A percentile compares a stretch with the other conserved stretches of the same genome.
These are phyloP conservation scores for Beaufortia kweichowensis DNA, from an alignment of 2,113 vertebrate species.

Conservation along the genomic window DNA sequence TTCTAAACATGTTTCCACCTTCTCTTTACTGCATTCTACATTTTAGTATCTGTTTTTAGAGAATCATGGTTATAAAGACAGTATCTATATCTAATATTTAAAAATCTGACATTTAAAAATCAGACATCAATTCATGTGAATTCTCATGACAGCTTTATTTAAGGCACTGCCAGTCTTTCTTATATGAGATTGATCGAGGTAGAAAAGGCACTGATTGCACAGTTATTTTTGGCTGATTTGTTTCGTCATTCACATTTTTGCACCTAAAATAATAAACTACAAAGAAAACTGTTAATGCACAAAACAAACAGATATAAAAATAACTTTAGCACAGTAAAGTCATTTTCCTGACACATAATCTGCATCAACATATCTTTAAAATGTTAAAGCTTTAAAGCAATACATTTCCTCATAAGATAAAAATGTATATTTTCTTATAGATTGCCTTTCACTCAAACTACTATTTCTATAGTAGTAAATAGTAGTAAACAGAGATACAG, in stretches of 20 bases:
- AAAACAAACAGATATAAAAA: conserved; percentile 8
- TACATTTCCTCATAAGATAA: too few relatives aligned
- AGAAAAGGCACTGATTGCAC: conserved; percentile 18
- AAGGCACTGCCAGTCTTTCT: conserved; percentile 23
- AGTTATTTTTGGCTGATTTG: not conserved
- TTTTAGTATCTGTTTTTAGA: too few relatives aligned
- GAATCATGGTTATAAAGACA: too few relatives aligned
- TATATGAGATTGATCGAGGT: not conserved
- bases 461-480: too few relatives aligned
- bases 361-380: too few relatives aligned
- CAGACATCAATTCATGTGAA: conserved; percentile 9
- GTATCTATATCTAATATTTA: too few relatives aligned
- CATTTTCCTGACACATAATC: too few relatives aligned
- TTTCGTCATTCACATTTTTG: not conserved
- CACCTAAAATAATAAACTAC: not conserved
- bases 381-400: too few relatives aligned
- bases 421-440: not conserved
- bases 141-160: conserved; percentile 8
- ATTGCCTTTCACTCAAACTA: not conserved
- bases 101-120: conserved; percentile 14
- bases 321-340: too few relatives aligned
- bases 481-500: not conserved
- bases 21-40: too few relatives aligned
- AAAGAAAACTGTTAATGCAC: too few relatives aligned
- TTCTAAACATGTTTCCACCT: too few relatives aligned